Conservation (phyloP, 2,113 vertebrate genomes). For the Embiotoca jacksoni region DNA sequence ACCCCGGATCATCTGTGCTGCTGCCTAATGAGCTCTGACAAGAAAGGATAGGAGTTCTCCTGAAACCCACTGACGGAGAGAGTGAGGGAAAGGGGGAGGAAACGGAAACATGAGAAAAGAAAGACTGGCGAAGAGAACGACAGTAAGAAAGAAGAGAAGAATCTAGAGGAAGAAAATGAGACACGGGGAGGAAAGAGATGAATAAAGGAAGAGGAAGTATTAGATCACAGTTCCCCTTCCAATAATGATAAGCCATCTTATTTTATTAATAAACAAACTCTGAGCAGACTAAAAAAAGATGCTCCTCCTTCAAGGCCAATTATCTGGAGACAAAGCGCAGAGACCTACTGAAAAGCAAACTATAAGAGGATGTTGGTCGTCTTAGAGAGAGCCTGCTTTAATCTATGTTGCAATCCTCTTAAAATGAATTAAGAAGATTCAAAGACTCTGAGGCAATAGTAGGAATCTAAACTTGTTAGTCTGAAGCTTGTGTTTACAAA, state of each 20-base stretch:
- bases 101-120: constrained; percentile 20
- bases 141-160: neutral
- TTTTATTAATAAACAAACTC: constrained; percentile 50
- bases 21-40: constrained; percentile 73
- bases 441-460: constrained; percentile 32
- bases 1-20: constrained; percentile 55
- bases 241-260: constrained; percentile 22
- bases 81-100: neutral
- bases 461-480: constrained; percentile 35
- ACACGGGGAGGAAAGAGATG: constrained; percentile 11
- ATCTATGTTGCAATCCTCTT: constrained; percentile 66
- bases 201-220: constrained; percentile 16
- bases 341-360: constrained; percentile 48
- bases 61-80: constrained; percentile 37
- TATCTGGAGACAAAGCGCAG: constrained; percentile 36
- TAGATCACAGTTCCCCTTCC: constrained; percentile 17
- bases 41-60: constrained; percentile 49
- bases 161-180: constrained; percentile 7
- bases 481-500: constrained; percentile 5
- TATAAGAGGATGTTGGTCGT: constrained; percentile 38
- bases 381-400: constrained; percentile 46
- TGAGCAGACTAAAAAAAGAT: constrained; percentile 22
- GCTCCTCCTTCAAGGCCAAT: constrained; percentile 57
- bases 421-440: constrained; percentile 61
- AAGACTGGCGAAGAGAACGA: constrained; percentile 2